These are phyloP conservation scores for Archaeoteleia sp. DNA, from an alignment of 2,888 invertebrate genomes.

Conservation along the genomic window DNA sequence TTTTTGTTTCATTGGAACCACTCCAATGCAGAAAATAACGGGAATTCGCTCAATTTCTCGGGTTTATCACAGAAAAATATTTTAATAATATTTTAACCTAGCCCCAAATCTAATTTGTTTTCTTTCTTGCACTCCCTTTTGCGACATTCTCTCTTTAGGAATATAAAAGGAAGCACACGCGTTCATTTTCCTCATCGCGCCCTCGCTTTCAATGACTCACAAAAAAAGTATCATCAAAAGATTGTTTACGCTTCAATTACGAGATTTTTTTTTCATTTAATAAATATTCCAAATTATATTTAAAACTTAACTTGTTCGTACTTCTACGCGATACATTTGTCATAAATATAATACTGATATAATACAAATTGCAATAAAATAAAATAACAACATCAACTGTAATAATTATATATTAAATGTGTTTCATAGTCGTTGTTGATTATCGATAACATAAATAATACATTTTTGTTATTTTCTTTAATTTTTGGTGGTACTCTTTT, in stretches of 20 bases:
- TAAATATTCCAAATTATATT: constrained; percentile 1
- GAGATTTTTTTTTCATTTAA: constrained; percentile 15
- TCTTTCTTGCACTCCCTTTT: constrained; percentile 19
- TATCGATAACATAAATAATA: too few species aligned
- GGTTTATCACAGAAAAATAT: constrained; percentile 74
- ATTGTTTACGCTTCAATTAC: neutral
- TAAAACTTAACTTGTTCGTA: constrained; percentile 25
- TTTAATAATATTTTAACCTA: constrained; percentile 63
- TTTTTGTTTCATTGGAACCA: constrained; percentile 35
- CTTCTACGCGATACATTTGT: neutral
- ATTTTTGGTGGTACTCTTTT: too few species aligned
- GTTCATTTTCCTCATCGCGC: constrained; percentile 36
- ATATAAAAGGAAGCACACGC: constrained; percentile 52
- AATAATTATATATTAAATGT: too few species aligned
- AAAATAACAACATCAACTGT: too few species aligned
- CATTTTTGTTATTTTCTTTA: too few species aligned
- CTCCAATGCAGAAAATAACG: constrained; percentile 56
- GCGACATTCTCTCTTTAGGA: constrained; percentile 41
- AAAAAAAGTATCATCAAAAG: constrained; percentile 12
- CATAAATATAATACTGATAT: constrained; percentile 20
- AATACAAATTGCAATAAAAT: too few species aligned
- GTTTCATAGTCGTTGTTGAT: too few species aligned
- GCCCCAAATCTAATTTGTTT: constrained; percentile 36
- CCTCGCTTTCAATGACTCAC: constrained; percentile 24
- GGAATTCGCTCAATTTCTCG: constrained; percentile 59